Percentiles rank a stretch among this genome's conserved stretches.
phyloP scores from a whole-genome alignment of 1,140 invertebrate species.

The Pseudoatta argentina region DNA sequence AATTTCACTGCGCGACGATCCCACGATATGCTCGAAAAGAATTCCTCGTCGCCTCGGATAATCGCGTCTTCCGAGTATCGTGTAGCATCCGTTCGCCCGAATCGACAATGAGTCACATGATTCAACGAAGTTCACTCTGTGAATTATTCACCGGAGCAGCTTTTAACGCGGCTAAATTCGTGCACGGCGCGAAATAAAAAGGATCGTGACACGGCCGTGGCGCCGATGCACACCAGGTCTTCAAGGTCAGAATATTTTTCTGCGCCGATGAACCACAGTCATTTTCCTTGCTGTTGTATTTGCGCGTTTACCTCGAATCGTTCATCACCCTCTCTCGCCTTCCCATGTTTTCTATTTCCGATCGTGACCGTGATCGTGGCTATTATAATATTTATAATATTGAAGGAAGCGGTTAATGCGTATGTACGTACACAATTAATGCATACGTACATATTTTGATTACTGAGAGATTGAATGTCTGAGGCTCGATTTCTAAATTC shows the following conservation, averaged over 20 bases:
- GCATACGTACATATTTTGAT: background rate
- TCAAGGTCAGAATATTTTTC: constrained; percentile 19
- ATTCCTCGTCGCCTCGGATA: background rate
- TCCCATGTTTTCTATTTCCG: background rate
- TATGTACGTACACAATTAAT: background rate
- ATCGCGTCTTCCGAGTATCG: background rate
- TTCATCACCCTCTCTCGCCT: background rate
- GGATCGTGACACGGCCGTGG: background rate
- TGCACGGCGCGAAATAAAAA: background rate
- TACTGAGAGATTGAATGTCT: background rate
- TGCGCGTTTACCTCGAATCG: background rate
- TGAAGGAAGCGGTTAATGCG: background rate
- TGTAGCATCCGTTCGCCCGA: background rate
- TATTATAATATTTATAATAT: background rate
- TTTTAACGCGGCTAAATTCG: constrained; percentile 17
- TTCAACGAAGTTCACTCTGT: background rate
- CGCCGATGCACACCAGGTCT: background rate
- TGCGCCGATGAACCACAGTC: background rate
- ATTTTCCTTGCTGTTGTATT: background rate
- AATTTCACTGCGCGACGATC: background rate
- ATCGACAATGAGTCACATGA: background rate
- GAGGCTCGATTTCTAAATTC: background rate
- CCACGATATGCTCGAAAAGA: background rate
- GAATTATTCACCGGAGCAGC: background rate
- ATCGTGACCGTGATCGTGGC: background rate